These are phyloP conservation scores for Perdita meconis DNA, from an alignment of 2,888 invertebrate genomes.

Conservation along the genomic window DNA sequence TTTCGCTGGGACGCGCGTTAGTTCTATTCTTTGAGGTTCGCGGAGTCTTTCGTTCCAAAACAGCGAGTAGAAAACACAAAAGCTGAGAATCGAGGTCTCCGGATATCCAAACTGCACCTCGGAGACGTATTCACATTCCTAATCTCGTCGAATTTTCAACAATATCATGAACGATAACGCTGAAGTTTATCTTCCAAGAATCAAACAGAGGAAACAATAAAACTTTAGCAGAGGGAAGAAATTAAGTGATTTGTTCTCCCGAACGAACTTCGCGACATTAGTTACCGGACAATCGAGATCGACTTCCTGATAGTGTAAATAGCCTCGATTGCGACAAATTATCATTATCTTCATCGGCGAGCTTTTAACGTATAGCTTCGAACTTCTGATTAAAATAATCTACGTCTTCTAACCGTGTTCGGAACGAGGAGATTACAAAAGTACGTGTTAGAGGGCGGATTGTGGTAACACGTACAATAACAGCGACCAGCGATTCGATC, in stretches of 20 bases:
- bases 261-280: background rate
- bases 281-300: slow-evolving; percentile 34
- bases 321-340: slow-evolving; percentile 63
- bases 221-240: background rate
- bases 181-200: no score
- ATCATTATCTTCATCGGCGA: slow-evolving; percentile 52
- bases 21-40: no score
- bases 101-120: no score
- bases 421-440: slow-evolving; percentile 24
- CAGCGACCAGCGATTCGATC: slow-evolving; percentile 52
- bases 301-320: slow-evolving; percentile 36
- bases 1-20: no score
- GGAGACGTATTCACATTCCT: no score
- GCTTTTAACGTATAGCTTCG: slow-evolving; percentile 5
- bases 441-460: slow-evolving; percentile 28
- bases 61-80: no score
- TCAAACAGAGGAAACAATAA: background rate
- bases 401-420: slow-evolving; percentile 8
- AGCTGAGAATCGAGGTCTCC: no score
- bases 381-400: slow-evolving; percentile 52
- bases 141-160: no score
- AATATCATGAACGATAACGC: no score
- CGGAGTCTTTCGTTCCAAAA: no score
- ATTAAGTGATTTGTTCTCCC: background rate
- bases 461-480: slow-evolving; percentile 48